Conservation (phyloP, 2,888 invertebrate genomes). For the Amorpha juglandis region DNA sequence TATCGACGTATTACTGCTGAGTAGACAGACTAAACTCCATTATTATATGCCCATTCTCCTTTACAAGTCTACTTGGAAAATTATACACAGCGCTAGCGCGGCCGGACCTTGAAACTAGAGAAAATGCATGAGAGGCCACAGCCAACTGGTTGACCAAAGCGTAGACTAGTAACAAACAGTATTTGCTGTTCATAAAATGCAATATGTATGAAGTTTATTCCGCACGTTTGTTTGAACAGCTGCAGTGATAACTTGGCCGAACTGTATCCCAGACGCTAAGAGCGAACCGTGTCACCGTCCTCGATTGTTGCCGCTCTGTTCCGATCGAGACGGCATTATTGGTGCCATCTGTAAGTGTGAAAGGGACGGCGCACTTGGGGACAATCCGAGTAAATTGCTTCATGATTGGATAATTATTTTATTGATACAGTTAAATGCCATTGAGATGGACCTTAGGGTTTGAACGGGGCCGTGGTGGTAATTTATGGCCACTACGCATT, state of each 20-base stretch:
- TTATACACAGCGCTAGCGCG: constrained; percentile 51
- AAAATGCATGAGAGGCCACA: constrained; percentile 60
- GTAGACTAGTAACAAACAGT: constrained; percentile 52
- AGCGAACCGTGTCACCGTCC: constrained; percentile 65
- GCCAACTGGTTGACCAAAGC: constrained; percentile 57
- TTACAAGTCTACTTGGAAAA: constrained; percentile 54
- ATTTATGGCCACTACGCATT: constrained; percentile 46
- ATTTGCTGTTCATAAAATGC: neutral
- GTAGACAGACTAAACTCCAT: no score
- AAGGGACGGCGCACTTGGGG: constrained; percentile 51
- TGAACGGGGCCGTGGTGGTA: constrained; percentile 49
- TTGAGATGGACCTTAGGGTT: constrained; percentile 58
- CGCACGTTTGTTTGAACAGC: neutral
- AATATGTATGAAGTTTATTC: neutral
- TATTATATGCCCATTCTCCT: constrained; percentile 23
- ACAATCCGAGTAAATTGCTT: constrained; percentile 76
- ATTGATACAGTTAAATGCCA: constrained; percentile 78
- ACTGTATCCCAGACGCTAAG: constrained; percentile 57
- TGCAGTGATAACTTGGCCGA: constrained; percentile 39
- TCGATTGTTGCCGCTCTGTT: constrained; percentile 57
- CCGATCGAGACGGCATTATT: constrained; percentile 49
- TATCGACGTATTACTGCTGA: no score
- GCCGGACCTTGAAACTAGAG: constrained; percentile 63
- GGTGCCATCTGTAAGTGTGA: constrained; percentile 35
- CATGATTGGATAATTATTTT: constrained; percentile 84